Evolutionary conservation across 2,888 invertebrate species (phyloP), one percentile per base, ranked within the genome.

Genomic region (Melanostoma scalare): DNA sequence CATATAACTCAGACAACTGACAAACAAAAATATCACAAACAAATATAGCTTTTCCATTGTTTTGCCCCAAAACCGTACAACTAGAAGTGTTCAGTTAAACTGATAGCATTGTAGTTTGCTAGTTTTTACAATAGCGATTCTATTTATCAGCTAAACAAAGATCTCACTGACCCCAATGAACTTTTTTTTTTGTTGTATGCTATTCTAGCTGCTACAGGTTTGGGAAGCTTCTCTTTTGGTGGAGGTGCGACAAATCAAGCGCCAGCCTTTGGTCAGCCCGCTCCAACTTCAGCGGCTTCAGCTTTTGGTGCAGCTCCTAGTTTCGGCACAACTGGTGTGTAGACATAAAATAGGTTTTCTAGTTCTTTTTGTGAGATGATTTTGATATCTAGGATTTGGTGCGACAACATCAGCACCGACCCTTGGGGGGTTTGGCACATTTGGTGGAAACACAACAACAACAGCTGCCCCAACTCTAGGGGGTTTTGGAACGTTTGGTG

Each of bases 141-240:
- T 46, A 50, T 55, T 42, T 75, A 75, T 80, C 80, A 80, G 63
- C 10, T 30, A 71, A 52, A 71, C 44, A 71, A 65, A 56, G 30
- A 68, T 20, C 20, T 20, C 20, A 33, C 6, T 82, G 50, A 68
- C 48, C 72, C 56, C 2, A 46, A 40, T 73, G 61, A 82, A 67
- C 76, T 40, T 3, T 30, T 40, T 38, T 60, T 30, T 78, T 10
- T 50, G 20, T 20, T 20, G 1, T 20, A 20, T 73, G 30, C 42
- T 20, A 68, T 82, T 79, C 55, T 31, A 85, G 86, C 86, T n/a
- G 46, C 84, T n/a, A 91, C 92, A 8, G 88, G 92, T 6, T 93
- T 94, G 88, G 93, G 93, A 3, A 87, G 75, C 10, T 87, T 89
- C 6, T 87, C 90, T 1, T 91, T 92, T 86, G 89, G 88, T 8